Percentiles rank a stretch among this genome's conserved stretches.
Conservation (phyloP, 1,140 invertebrate species). For the Vanessa tameamea region DNA sequence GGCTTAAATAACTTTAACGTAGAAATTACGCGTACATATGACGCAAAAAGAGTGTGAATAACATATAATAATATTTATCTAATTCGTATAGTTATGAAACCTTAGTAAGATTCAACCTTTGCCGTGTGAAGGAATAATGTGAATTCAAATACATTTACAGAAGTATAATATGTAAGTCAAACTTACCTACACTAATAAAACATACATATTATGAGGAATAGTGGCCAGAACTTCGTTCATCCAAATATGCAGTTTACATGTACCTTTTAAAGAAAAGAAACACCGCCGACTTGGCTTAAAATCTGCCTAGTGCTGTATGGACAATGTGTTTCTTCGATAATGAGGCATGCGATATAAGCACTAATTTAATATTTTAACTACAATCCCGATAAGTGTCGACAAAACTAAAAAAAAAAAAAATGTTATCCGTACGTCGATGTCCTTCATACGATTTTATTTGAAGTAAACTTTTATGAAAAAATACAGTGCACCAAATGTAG, state of each 20-base stretch:
- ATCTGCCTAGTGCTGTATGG: too few relatives aligned
- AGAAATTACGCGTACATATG: background rate
- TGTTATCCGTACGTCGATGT: too few relatives aligned
- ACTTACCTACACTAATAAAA: background rate
- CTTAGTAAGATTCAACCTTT: background rate
- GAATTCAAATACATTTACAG: background rate
- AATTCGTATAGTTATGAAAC: background rate
- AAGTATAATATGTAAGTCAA: background rate
- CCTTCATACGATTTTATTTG: too few relatives aligned
- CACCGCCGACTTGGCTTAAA: too few relatives aligned
- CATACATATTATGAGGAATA: background rate
- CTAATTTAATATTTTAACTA: too few relatives aligned
- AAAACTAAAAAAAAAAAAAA: too few relatives aligned
- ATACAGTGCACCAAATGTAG: slow-evolving; percentile 14
- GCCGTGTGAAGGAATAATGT: background rate
- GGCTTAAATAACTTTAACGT: too few relatives aligned
- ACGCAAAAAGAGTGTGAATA: background rate
- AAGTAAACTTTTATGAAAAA: background rate
- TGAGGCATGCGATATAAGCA: too few relatives aligned
- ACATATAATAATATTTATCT: background rate
- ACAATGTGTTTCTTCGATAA: too few relatives aligned
- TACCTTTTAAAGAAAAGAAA: background rate
- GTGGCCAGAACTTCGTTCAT: too few relatives aligned
- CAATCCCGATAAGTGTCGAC: too few relatives aligned
- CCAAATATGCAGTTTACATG: too few relatives aligned